Percentiles rank a stretch among this genome's conserved stretches.
Conservation (phyloP, 1,140 invertebrate genomes). For the Pseudobourletiella spinata region DNA sequence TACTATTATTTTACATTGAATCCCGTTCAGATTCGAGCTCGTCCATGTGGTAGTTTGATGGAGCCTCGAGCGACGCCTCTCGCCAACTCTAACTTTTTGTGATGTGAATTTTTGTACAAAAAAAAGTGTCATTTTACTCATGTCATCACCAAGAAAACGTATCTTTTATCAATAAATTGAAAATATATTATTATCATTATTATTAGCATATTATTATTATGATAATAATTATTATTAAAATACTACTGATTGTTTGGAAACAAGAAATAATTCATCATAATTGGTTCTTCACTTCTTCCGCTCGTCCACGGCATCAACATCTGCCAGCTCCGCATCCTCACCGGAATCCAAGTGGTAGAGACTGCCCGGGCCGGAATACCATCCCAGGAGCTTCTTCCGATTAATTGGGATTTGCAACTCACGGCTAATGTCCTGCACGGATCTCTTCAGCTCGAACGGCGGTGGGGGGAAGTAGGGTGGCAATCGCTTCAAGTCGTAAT, state of each 20-base stretch:
- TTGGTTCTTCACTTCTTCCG: background rate
- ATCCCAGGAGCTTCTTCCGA: background rate
- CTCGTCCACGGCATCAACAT: background rate
- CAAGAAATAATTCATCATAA: background rate
- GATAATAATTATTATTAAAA: background rate
- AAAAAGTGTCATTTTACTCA: background rate
- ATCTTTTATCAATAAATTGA: background rate
- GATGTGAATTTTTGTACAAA: background rate
- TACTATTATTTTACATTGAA: no score
- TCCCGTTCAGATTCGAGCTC: no score
- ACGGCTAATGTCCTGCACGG: background rate
- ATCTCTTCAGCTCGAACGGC: background rate
- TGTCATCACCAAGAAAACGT: background rate
- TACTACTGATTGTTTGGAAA: background rate
- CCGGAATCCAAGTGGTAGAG: background rate
- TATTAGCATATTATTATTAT: background rate
- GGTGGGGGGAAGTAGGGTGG: background rate
- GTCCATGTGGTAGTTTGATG: no score
- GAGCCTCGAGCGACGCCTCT: no score
- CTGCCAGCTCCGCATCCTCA: background rate
- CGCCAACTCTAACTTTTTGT: no score
- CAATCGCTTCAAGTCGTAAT: no score
- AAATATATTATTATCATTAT: background rate
- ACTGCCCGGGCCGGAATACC: background rate
- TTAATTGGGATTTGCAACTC: background rate